Evolutionary conservation across 2,888 invertebrate genomes (phyloP), one percentile per base, ranked within the genome.

Genomic region (Lasioglossum malachurum): DNA sequence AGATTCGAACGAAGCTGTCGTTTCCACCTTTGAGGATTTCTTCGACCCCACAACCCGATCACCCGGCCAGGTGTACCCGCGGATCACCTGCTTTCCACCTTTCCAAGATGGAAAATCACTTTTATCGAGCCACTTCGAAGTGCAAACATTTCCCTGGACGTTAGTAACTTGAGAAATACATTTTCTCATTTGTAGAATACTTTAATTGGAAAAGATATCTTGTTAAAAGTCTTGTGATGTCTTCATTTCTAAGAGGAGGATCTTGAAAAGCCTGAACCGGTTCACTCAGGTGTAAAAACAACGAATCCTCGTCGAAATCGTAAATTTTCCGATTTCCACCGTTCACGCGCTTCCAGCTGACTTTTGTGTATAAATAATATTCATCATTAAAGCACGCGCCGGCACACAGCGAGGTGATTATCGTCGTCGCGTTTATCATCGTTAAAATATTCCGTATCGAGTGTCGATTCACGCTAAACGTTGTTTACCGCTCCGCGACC

Each of bases 51-150:
- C 73, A 82, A 82, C 77, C 84, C 57, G n/a, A 7, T 74, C 78
- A 35, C 41, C 10, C 5, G 76, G 67, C 90, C 89, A 89, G 88
- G 84, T 89, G 87, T 38, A 71, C 49, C 64, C 67, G 31, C 41
- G n/a, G 81, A 72, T 91, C 92, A 93, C 91, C 93, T 92, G 92
- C 89, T 77, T 78, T n/a, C 64, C 16, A 23, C 74, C 83, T 79
- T 67, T 81, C 84, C 74, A 80, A 44, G 80, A 27, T 35, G 44
- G 60, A 8, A 80, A 78, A 80, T 81, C 79, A 71, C 78, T 67
- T 75, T 82, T 46, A 69, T 81, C 75, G 72, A 74, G 27, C 49
- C 57, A 82, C 31, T 71, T 73, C 41, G 12, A 5, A 19, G 27
- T 4, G 35, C 19, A 7, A 72, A 57, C 46, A 73, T 74, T 75